Conservation (phyloP, 2,797 vertebrate species). For the Sebastolobus altivelis region DNA sequence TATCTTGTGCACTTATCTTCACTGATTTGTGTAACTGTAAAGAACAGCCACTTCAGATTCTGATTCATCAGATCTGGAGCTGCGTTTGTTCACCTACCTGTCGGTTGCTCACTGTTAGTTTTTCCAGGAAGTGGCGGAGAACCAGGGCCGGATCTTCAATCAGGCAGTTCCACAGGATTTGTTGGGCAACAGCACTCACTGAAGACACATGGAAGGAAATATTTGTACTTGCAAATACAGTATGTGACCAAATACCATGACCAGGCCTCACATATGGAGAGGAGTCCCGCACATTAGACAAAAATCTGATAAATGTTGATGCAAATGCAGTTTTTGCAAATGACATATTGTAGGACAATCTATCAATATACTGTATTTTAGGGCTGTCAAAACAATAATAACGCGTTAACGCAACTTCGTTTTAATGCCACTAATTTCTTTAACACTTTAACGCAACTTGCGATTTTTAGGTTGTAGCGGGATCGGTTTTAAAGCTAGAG, state of each 20-base stretch:
- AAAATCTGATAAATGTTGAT: neutral
- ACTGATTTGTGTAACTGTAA: neutral
- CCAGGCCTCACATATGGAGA: neutral
- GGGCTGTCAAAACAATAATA: too few relatives aligned
- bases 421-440: too few relatives aligned
- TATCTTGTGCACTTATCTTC: neutral
- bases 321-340: neutral
- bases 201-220: slow-evolving; percentile 17
- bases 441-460: too few relatives aligned
- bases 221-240: neutral
- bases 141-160: slow-evolving; percentile 98
- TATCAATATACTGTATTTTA: too few relatives aligned
- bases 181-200: slow-evolving; percentile 98
- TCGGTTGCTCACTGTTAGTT: slow-evolving; percentile 97
- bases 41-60: neutral
- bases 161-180: slow-evolving; percentile 98
- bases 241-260: neutral
- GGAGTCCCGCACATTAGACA: neutral
- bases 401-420: too few relatives aligned
- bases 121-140: slow-evolving; percentile 97
- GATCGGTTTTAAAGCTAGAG: too few relatives aligned
- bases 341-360: neutral
- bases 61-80: neutral
- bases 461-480: too few relatives aligned
- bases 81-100: slow-evolving; percentile 84